Conservation (phyloP, 1,140 invertebrate genomes). For the Microvelia longipes region DNA sequence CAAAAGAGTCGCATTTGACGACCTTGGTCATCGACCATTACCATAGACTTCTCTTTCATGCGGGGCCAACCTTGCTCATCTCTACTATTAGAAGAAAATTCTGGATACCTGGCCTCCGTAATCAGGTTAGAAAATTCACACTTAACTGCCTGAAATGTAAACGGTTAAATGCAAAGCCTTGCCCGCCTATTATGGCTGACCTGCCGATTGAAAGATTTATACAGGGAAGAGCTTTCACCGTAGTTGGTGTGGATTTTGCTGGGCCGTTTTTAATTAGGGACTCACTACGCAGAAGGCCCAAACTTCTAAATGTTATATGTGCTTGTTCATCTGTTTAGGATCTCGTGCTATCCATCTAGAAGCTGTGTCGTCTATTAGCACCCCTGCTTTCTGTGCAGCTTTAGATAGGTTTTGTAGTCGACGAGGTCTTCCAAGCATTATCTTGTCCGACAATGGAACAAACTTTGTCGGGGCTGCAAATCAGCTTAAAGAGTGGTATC, state of each 20-base stretch:
- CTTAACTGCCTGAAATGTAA: constrained; percentile 11
- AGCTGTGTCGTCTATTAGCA: constrained; percentile 18
- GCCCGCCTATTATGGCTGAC: constrained; percentile 13
- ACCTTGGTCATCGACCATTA: no score
- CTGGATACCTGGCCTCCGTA: neutral
- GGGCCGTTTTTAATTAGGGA: constrained; percentile 15
- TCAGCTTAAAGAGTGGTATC: neutral
- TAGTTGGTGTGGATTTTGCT: constrained; percentile 18
- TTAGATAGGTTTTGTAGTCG: constrained; percentile 20
- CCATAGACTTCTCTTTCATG: no score
- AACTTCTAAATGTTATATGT: constrained; percentile 7
- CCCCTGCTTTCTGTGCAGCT: constrained; percentile 19
- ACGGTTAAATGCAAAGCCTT: constrained; percentile 1
- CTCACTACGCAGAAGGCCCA: neutral
- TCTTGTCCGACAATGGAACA: constrained; percentile 11
- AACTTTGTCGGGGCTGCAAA: constrained; percentile 14
- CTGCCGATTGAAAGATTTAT: constrained; percentile 10
- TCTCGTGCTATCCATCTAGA: constrained; percentile 24
- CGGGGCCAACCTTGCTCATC: no score
- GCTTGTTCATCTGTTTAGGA: constrained; percentile 22
- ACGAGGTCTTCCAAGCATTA: constrained; percentile 7
- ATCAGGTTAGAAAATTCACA: constrained; percentile 4
- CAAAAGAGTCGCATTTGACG: no score
- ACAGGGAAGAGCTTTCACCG: constrained; percentile 5
- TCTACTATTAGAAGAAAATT: no score